Percentiles rank a stretch among this genome's conserved stretches.
Evolutionary conservation across 2,797 vertebrate species (phyloP).

Genomic region (Cynodonichthys magdalenae): DNA sequence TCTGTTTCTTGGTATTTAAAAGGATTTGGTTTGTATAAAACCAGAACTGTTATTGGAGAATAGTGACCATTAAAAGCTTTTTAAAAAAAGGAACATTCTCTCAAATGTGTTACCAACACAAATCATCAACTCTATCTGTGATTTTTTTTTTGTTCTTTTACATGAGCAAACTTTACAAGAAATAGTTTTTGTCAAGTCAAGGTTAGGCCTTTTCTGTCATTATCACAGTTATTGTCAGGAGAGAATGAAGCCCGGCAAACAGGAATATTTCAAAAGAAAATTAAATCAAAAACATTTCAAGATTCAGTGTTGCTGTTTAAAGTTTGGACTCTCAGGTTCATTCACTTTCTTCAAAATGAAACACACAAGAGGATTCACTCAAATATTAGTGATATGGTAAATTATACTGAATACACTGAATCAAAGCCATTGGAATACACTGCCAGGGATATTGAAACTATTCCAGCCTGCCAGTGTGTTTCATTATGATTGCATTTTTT

Average conservation of each 20-base stretch:
- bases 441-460: not conserved
- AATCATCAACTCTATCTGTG: too few relatives aligned
- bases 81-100: too few relatives aligned
- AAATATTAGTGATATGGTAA: slow-evolving; percentile 3
- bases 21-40: too few relatives aligned
- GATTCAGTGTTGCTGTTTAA: not conserved
- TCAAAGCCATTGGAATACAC: slow-evolving; percentile 13
- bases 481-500: slow-evolving; percentile 1
- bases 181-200: not conserved
- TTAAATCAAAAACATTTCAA: not conserved
- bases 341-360: not conserved
- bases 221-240: not conserved
- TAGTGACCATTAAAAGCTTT: too few relatives aligned
- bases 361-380: not conserved
- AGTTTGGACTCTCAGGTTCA: not conserved
- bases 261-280: not conserved
- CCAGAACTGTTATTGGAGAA: too few relatives aligned
- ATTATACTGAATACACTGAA: not conserved
- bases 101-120: too few relatives aligned
- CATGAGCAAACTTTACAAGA: not conserved
- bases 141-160: not conserved
- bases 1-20: too few relatives aligned
- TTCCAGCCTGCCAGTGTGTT: not conserved
- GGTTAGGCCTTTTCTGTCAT: not conserved
- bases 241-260: not conserved